Base-by-base conservation (phyloP, 2,113 vertebrate genomes). In the Plecturocebus donacophilus region DNA sequence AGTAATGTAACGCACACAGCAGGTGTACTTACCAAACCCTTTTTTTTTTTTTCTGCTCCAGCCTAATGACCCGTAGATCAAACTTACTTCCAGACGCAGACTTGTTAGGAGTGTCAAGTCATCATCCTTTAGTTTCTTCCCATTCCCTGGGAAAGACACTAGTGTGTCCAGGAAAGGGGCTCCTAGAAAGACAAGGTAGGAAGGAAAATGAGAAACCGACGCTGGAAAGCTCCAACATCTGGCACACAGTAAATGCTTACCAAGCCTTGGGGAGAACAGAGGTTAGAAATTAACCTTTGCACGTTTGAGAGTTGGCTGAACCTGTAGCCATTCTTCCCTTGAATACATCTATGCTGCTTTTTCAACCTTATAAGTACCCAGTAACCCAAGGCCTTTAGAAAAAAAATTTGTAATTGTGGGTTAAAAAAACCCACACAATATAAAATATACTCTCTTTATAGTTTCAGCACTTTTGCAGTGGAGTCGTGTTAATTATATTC, bases 1-100 rank as follows among this genome's bases (percentile, higher is more conserved):
- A 8, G 4, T 2, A 3, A 49, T 0, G 0, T 5, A 35, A 27
- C 1, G 52, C 35, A 38, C 35, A 11, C 12, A 64, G 49, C 12
- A 70, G 19, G 27, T 35, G 1, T 2, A 2, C 10, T 14, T 3
- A 14, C 13, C 8, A 14, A 32, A 64, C 25, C 32, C 19, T 54
- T 47, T 6, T 54, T 40, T 20, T 75, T 21, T 58, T 19, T 30
- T 4, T 0, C 30, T 32, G 4, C n/a, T 92, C 14, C 6, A 91
- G 66, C 45, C 71, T 73, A 3, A 27, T 73, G 35, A 21, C 64
- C 38, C 87, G 13, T 56, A 73, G 45, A 14, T 58, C 66, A 94
- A 8, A 49, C 56, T 56, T 38, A 45, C 11, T 19, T 82, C n/a
- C 9, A 77, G 87, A 64, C 35, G 20, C 47, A 82, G 47, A 35